These are phyloP conservation scores for Phalloptychus januarius DNA, from an alignment of 2,797 vertebrate genomes.

Conservation along the genomic window DNA sequence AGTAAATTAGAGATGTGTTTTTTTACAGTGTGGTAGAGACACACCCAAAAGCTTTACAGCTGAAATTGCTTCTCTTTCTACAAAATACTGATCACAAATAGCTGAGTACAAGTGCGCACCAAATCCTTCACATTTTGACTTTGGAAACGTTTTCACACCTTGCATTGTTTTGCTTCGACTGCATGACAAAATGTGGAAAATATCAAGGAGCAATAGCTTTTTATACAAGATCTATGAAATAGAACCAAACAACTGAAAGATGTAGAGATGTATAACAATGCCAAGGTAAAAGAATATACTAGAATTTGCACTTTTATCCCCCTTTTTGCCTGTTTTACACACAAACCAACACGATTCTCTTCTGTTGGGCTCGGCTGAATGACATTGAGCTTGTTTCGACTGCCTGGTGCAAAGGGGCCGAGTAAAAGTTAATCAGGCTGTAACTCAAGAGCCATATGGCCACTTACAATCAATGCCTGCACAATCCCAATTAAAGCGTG, in stretches of 20 bases:
- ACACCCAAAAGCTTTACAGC: background rate
- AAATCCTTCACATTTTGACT: background rate
- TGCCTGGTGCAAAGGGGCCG: slow-evolving; percentile 58
- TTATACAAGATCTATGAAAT: background rate
- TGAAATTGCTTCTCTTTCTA: background rate
- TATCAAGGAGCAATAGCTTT: background rate
- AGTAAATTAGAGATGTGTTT: too few species aligned
- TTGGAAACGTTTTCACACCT: background rate
- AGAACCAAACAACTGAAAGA: slow-evolving; percentile 16
- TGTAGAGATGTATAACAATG: slow-evolving; percentile 55
- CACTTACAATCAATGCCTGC: slow-evolving; percentile 82
- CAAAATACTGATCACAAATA: background rate
- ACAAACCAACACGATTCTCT: slow-evolving; percentile 60
- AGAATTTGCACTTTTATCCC: slow-evolving; percentile 31
- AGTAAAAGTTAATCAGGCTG: slow-evolving; percentile 82
- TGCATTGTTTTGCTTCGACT: background rate
- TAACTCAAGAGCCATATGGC: slow-evolving; percentile 79
- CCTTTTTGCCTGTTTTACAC: slow-evolving; percentile 57
- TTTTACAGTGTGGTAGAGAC: background rate
- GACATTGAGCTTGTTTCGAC: slow-evolving; percentile 76
- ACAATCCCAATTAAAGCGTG: slow-evolving; percentile 85
- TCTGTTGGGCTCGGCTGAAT: slow-evolving; percentile 57
- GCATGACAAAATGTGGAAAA: background rate
- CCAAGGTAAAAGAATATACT: slow-evolving; percentile 19
- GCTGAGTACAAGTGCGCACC: background rate